phyloP scores from a whole-genome alignment of 2,797 vertebrate species.

The Anguilla marmorata region DNA sequence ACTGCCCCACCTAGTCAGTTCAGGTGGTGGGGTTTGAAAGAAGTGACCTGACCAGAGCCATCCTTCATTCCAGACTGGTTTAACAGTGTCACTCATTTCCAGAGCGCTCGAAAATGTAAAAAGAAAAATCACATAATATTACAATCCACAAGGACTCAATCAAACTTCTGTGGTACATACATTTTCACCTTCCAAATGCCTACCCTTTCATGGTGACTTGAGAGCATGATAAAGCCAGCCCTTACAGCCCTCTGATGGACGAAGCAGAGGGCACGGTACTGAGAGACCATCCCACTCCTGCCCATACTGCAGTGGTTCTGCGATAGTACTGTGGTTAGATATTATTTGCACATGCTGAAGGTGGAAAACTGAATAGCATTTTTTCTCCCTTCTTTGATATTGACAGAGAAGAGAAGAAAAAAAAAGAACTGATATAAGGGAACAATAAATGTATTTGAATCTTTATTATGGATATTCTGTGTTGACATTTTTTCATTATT shows the following conservation, averaged over 20 bases:
- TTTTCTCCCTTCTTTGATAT: background rate
- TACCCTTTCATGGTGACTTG: conserved; percentile 1
- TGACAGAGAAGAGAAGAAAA: background rate
- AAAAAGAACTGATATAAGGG: background rate
- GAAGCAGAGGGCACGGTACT: background rate
- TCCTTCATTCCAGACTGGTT: conserved; percentile 7
- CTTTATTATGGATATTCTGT: background rate
- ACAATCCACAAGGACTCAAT: background rate
- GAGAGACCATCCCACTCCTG: background rate
- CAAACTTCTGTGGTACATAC: conserved; percentile 4
- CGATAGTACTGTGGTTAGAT: background rate
- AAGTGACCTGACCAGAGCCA: background rate
- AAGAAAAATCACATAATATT: background rate
- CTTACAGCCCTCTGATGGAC: background rate
- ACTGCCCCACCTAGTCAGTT: background rate
- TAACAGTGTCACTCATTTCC: conserved; percentile 22
- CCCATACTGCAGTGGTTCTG: background rate
- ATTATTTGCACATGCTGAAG: background rate
- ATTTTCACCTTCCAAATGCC: conserved; percentile 5
- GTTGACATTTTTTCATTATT: background rate
- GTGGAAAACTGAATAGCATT: background rate
- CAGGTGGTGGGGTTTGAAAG: background rate
- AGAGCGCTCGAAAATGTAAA: background rate
- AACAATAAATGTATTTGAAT: background rate
- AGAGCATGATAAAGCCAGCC: background rate